Percentiles rank a stretch among this genome's conserved stretches.
These are phyloP conservation scores for Leuctra nigra DNA, from an alignment of 2,888 invertebrate genomes.

Conservation along the genomic window DNA sequence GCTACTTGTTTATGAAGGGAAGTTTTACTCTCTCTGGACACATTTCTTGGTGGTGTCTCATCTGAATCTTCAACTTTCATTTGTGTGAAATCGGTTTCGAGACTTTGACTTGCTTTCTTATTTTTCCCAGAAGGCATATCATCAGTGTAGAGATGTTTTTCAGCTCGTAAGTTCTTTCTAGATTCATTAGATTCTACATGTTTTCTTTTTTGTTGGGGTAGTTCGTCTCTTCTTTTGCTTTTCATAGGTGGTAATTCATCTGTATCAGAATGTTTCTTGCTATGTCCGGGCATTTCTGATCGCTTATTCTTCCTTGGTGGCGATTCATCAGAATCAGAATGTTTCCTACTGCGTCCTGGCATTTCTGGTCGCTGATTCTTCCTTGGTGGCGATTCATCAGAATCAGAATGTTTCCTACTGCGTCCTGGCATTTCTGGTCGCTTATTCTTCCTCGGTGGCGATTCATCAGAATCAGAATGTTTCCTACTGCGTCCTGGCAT, in stretches of 20 bases:
- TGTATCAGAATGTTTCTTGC: conserved; percentile 28
- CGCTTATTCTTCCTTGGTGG: conserved; percentile 24
- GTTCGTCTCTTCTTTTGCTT: conserved; percentile 28
- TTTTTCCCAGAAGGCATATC: neutral
- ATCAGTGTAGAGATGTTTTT: neutral
- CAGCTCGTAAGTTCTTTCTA: neutral
- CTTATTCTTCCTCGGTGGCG: conserved; percentile 31
- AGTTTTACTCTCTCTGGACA: too few species aligned
- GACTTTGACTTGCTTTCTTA: conserved; percentile 24
- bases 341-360: neutral
- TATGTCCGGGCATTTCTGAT: conserved; percentile 30
- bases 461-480: conserved; percentile 31
- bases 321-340: conserved; percentile 10
- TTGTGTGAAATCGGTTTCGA: conserved; percentile 1
- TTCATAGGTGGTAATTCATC: conserved; percentile 33
- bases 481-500: conserved; percentile 17
- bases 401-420: conserved; percentile 29
- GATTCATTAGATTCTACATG: neutral
- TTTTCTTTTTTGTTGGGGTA: neutral
- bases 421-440: too few species aligned
- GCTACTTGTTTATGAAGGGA: too few species aligned
- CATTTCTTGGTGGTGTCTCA: conserved; percentile 23
- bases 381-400: conserved; percentile 35
- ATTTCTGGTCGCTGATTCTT: conserved; percentile 20
- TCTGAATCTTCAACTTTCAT: conserved; percentile 32